Base-by-base conservation (phyloP, 2,888 invertebrate genomes). In the Metallyticus violacea region DNA sequence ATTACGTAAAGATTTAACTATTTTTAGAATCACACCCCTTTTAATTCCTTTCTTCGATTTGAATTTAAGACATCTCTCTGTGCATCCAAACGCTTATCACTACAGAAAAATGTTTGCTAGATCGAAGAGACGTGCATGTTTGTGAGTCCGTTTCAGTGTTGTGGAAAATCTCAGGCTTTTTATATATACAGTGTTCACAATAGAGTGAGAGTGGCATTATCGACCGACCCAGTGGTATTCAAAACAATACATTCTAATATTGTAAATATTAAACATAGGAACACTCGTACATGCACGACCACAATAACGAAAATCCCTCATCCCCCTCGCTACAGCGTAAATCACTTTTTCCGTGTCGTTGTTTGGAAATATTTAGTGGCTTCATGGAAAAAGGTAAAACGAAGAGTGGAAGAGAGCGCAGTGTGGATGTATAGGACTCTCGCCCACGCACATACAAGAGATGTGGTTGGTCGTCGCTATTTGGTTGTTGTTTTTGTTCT, bases 231-330 rank as follows among this genome's bases (percentile, higher is more conserved):
- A 7, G 76, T 25, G 27, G 22, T 29, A 28, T 77, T 29, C 83
- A 83, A n/a, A 29, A 77, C 83, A 83, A 83, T 83, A 83, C 77
- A 83, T 83, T 77, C 83, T 83, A 83, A 83, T 83, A 83, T 28
- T 83, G 76, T 83, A 82, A 83, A 83, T 83, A 83, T 83, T 77
- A 83, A 83, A 83, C 83, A 83, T 77, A 77, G 77, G 9, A 77
- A 29, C 28, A 27, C 7, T 2, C 7, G 15, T 15, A n/a, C 83
- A 62, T 40, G 1, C 40, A 15, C 40, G 15, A 15, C 40, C 40
- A 40, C 40, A 40, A 40, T 40, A 15, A 40, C 40, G 40, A 40
- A 40, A 40, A 7, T 40, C 40, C 3, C 40, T 15, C 40, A 7
- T 9, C 1, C 40, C 40, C 9, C 9, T 7, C 2, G 1, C 40